Evolutionary conservation across 2,797 vertebrate genomes (phyloP), one percentile per base, ranked within the genome.

Genomic region (Muscicapa striata): DNA sequence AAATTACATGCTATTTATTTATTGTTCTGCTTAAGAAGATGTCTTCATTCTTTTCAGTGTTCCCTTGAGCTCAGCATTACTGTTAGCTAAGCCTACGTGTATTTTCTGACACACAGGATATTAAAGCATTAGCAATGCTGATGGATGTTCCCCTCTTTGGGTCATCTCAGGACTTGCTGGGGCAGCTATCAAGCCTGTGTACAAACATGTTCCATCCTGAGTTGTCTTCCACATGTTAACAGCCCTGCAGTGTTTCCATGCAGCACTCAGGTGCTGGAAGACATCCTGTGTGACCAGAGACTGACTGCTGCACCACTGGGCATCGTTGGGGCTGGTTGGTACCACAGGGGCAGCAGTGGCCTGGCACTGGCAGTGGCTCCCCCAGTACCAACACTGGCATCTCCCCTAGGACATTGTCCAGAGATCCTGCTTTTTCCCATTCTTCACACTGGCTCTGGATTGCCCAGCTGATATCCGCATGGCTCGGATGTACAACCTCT

Each of bases 291-390:
- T 64, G 40, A 48, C 51, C 72, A 68, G 40, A 62, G 34, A 22
- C 46, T 0, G 0, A 32, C 19, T 43, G n/a, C 26, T 54, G 78
- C 41, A 36, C 38, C 29, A 9, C 3, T 0, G 4, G 46, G 3
- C 10, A 4, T 30, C 0, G 0, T 23, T 29, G 21, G 22, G 9
- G 5, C 16, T 57, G 54, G 45, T n/a, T 24, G 72, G 38, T n/a
- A 14, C 43, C 7, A 8, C 13, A 16, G 54, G 7, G 52, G 29
- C 58, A 83, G 52, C 63, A 70, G 40, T 2, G 16, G 29, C 59
- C 75, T 40, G 9, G 30, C 18, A 27, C 4, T 32, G 40, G 45
- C 45, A 26, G 0, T 34, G 64, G 46, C 34, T 57, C 41, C 59
- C 40, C 30, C 32, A 32, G 69, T 11, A 29, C n/a, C 45, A 55